Evolutionary conservation across 2,113 vertebrate genomes (phyloP), one percentile per base, ranked within the genome.

Genomic region (Gopherus flavomarginatus): DNA sequence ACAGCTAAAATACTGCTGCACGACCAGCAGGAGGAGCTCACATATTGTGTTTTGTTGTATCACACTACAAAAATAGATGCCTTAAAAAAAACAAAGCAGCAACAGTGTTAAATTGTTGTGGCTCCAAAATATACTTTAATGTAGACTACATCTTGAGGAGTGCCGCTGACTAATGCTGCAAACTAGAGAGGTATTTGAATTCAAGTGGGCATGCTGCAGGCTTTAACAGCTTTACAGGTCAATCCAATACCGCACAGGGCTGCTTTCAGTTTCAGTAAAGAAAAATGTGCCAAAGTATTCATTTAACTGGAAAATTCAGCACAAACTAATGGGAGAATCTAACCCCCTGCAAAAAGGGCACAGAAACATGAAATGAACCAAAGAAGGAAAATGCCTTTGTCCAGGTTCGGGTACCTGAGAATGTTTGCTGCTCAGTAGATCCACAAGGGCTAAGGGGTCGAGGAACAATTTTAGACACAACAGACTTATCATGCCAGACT

Each of bases 1-100:
- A 14, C 26, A 52, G 0, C 0, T 5, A 2, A 0, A 56, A 22
- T 17, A 10, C 1, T 1, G 42, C 9, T 38, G 3, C 0, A n/a
- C 85, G 38, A 75, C 83, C 0, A 22, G 57, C 57, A 72, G 59
- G 86, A 17, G 78, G n/a, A 19, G 62, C 24, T 42, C 1, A 0
- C 9, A 2, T 0, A 0, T 1, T 16, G 47, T 53, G 79, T 42
- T 50, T 57, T 75, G 72, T 38, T 86, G 54, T 38, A 11, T 9
- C 38, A 29, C 8, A 11, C 38, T 5, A 94, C 42, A 6, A 62
- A 83, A 77, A 38, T 21, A 38, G 17, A 62, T 6, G 35, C 35
- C 65, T 69, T 69, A 19, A 65, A 31, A 35, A 16, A 65, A 57
- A 26, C 10, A 57, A 14, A 38, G n/a, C 17, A 38, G n/a, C 9